Evolutionary conservation across 2,113 vertebrate species (phyloP), one percentile per base, ranked within the genome.

Genomic region (Protomyctophum bolini): DNA sequence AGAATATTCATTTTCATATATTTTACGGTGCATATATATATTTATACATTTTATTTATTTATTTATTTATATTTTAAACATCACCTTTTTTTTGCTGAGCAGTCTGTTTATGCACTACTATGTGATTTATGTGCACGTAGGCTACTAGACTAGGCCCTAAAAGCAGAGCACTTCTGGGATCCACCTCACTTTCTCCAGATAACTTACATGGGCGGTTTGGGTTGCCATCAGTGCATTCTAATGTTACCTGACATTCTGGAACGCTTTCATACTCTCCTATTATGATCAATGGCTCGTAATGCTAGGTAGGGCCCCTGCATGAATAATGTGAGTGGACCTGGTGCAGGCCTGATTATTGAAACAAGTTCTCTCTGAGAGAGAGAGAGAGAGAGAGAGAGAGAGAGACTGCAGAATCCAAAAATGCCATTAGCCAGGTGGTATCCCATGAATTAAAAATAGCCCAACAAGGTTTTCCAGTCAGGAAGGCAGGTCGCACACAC

Each of bases 401-500:
- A 80, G 84, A 76, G 88, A 41, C 87, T 86, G 86, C 88, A 87
- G 92, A 93, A 97, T 97, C 94, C 91, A 94, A 94, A 97, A 97
- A 95, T 91, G 91, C 93, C 96, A 97, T 98, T 97, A 97, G 94
- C 91, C 95, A 96, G 95, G 95, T 96, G 95, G 93, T 93, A 93
- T 91, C 86, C 84, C 90, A 95, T 91, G 94, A 96, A 98, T 97
- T 95, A 98, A 98, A 97, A 97, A 95, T 98, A 96, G 95, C 93
- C 87, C 91, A 95, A 97, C 96, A 95, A 87, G 94, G 91, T 93
- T 96, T 96, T 95, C 88, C 93, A 95, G 95, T 95, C 95, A 95
- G 93, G 93, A 94, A 83, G 82, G 14, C 68, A n/a, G 10, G 29
- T 10, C 8, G 58, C 66, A 41, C 33, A 2, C 33, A 41, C 33